Percentiles rank a stretch among this genome's conserved stretches.
Conservation (phyloP, 2,113 vertebrate genomes). For the Bothrops jararaca region DNA sequence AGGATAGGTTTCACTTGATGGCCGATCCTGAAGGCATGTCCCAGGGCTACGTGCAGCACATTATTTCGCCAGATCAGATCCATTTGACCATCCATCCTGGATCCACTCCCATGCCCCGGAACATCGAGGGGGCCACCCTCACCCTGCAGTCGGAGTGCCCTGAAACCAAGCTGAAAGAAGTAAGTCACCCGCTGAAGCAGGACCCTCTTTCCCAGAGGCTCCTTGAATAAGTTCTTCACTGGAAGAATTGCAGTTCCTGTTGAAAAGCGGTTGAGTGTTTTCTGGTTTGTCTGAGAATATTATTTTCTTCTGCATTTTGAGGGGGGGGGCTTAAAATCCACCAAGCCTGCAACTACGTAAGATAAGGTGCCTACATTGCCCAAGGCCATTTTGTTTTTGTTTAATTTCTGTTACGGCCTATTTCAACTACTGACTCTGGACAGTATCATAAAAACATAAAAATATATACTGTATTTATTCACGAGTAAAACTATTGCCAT, state of each 20-base stretch:
- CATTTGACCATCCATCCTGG: conserved; percentile 97
- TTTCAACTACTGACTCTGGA: neutral
- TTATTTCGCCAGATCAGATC: conserved; percentile 97
- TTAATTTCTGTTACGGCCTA: neutral
- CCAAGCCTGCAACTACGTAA: neutral
- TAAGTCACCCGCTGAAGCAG: conserved; percentile 57
- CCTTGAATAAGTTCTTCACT: neutral
- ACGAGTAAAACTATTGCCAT: neutral
- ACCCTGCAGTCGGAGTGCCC: conserved; percentile 97
- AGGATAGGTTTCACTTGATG: conserved; percentile 88
- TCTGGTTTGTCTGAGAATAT: rapidly evolving
- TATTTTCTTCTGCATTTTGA: neutral
- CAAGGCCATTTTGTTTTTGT: neutral
- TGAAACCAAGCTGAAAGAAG: conserved; percentile 94
- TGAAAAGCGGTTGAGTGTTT: neutral
- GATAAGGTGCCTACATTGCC: neutral
- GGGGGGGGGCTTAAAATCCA: neutral
- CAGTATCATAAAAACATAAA: neutral
- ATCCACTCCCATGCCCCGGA: conserved; percentile 95
- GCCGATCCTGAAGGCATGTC: conserved; percentile 90
- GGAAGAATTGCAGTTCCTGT: neutral
- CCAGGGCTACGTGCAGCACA: conserved; percentile 97
- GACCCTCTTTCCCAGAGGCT: rapidly evolving
- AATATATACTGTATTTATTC: neutral
- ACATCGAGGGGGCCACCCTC: conserved; percentile 96